Evolutionary conservation across 2,888 invertebrate genomes (phyloP).

Genomic region (Plagiodera versicolora): DNA sequence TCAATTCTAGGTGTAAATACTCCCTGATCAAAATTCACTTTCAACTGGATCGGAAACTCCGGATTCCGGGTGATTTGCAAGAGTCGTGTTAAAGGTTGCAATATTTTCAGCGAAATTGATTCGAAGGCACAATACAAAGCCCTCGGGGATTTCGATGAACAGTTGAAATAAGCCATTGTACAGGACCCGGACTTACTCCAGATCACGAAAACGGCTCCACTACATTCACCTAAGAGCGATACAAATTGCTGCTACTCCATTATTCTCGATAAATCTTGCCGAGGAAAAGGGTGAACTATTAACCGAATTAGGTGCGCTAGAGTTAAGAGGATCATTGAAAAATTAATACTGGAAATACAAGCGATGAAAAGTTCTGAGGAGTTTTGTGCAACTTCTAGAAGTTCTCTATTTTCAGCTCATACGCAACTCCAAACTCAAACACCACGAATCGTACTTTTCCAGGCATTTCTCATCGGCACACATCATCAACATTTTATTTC

Average conservation of each 20-base stretch:
- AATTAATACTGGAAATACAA: not conserved
- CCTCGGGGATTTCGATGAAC: conserved; percentile 51
- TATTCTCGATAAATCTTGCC: conserved; percentile 24
- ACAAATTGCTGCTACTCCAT: conserved; percentile 29
- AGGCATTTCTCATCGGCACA: too few relatives aligned
- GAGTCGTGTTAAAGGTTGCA: conserved; percentile 42
- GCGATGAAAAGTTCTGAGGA: not conserved
- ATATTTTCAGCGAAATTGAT: conserved; percentile 54
- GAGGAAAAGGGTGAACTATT: conserved; percentile 16
- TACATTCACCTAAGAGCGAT: conserved; percentile 24
- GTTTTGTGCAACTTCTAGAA: not conserved
- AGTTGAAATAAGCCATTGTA: conserved; percentile 53
- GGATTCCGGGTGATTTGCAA: conserved; percentile 26
- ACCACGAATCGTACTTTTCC: not conserved
- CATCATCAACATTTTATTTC: too few relatives aligned
- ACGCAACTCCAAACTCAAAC: not conserved
- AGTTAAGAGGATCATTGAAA: not conserved
- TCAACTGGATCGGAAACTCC: conserved; percentile 21
- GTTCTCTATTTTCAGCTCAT: not conserved
- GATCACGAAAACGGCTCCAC: conserved; percentile 48
- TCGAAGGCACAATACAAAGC: conserved; percentile 49
- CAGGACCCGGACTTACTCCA: conserved; percentile 48
- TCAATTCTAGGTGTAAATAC: too few relatives aligned
- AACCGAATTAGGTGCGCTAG: not conserved
- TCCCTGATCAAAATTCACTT: conserved; percentile 24